These are phyloP conservation scores for Drosophila dives DNA, from an alignment of 2,888 invertebrate species.

Conservation along the genomic window DNA sequence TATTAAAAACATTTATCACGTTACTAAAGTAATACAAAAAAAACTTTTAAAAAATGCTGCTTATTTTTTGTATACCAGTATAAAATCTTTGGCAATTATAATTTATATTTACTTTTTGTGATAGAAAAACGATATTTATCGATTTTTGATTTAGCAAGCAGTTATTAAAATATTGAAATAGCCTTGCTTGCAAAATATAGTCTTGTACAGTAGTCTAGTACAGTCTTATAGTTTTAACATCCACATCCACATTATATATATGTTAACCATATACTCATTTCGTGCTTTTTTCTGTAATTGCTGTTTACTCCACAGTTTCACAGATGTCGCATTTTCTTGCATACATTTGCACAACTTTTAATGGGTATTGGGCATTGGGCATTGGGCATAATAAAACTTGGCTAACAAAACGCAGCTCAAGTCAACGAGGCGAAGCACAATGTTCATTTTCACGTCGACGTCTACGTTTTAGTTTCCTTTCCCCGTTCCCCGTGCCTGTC, in stretches of 20 bases:
- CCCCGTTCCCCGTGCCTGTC: background rate
- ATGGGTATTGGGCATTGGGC: background rate
- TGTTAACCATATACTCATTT: background rate
- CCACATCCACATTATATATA: too few relatives aligned
- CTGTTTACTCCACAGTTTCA: too few relatives aligned
- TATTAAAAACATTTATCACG: background rate
- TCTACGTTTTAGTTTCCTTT: background rate
- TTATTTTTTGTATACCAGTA: background rate
- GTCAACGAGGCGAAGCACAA: conserved; percentile 43
- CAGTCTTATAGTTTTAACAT: background rate
- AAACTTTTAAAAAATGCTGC: background rate
- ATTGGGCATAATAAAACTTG: conserved; percentile 29
- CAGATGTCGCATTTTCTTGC: background rate
- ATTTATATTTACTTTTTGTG: background rate
- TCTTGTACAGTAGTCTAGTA: too few relatives aligned
- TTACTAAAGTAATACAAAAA: too few relatives aligned
- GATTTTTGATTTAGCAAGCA: background rate
- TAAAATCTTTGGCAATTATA: background rate
- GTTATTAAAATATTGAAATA: background rate
- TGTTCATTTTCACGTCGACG: conserved; percentile 10
- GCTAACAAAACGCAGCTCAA: conserved; percentile 28
- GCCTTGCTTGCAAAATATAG: accelerated
- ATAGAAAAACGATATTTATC: background rate
- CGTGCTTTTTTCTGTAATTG: background rate
- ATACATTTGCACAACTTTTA: background rate